Evolutionary conservation across 2,888 invertebrate species (phyloP), one percentile per base, ranked within the genome.

Genomic region (Leptinotarsa rubiginosa): DNA sequence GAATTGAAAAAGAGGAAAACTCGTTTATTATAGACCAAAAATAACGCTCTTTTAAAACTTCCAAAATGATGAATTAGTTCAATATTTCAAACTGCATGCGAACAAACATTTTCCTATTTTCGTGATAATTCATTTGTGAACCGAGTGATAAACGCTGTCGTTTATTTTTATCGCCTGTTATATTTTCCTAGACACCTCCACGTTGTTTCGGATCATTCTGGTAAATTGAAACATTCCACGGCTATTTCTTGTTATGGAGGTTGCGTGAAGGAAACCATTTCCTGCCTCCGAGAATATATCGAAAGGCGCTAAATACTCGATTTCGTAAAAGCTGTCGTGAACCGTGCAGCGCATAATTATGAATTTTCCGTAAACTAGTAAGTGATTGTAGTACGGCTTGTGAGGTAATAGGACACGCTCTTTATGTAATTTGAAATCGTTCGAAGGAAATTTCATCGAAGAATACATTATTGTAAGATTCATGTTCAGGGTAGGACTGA

Each of bases 231-330:
- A 62, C 62, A 41, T 41, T 31, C n/a, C 16, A 62, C 25, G 31
- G 31, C 62, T 62, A 31, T 62, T 31, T 62, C n/a, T 16, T 41
- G 31, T 62, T 10, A n/a, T 62, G 31, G n/a, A 41, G n/a, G 25
- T 41, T 62, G 62, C 62, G 62, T 62, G 62, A 62, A 62, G n/a
- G n/a, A 62, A 62, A 31, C 41, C n/a, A 62, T 62, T 62, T 62
- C 18, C 62, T 41, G n/a, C 1, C 41, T 13, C 31, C 2, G 31
- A 25, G 41, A 25, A 18, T 62, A 31, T n/a, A 62, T 62, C 41
- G 41, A n/a, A 62, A 31, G 18, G 62, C 41, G 62, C 62, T 62
- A 62, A 62, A 62, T 41, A 62, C 25, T 31, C 41, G 16, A 62
- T 62, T 62, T 41, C 41, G 62, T 62, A 41, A 62, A 31, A 62